Evolutionary conservation across 2,888 invertebrate species (phyloP), one percentile per base, ranked within the genome.

Genomic region (Penaeus monodon): DNA sequence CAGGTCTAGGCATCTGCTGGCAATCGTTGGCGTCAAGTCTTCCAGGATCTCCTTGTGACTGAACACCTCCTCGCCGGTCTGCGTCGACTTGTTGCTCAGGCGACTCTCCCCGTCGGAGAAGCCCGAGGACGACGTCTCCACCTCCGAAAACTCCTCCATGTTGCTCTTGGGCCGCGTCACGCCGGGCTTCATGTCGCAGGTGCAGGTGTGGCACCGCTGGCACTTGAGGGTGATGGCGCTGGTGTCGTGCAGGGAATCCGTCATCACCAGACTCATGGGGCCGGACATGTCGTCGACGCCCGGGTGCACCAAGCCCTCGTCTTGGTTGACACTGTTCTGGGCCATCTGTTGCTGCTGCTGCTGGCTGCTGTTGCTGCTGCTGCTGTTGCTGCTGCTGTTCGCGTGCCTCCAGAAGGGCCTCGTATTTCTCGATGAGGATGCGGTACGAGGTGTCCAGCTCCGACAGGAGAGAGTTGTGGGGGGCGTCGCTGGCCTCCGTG

Each of bases 361-460:
- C 8, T 76, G n/a, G 73, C 29, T 86, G 74, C 8, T 76, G n/a
- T 33, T 68, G 70, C 65, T 64, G 63, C 1, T 44, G 57, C 20
- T 79, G 65, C 2, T 64, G 57, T 14, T 74, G 78, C 22, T 84
- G 81, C 76, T 85, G 85, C 38, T 85, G 85, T 57, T 89, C 88
- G 17, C 91, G 81, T 12, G 91, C 87, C 65, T 86, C 88, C 78
- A 91, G 68, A 68, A 91, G 84, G 8, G 88, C 85, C 86, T 91
- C 90, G 87, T 91, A 91, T 81, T 91, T 91, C 78, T 91, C 91
- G 57, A 91, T 91, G 33, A 91, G 89, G 66, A 90, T 88, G 29
- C 91, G 88, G 89, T 91, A 91, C 79, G 91, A 90, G 49, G 90
- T 88, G 84, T 91, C 91, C 65, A 91, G 88, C 76, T 91, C 91